These are phyloP conservation scores for Burhinus bistriatus DNA, from an alignment of 2,113 vertebrate genomes.

Conservation along the genomic window DNA sequence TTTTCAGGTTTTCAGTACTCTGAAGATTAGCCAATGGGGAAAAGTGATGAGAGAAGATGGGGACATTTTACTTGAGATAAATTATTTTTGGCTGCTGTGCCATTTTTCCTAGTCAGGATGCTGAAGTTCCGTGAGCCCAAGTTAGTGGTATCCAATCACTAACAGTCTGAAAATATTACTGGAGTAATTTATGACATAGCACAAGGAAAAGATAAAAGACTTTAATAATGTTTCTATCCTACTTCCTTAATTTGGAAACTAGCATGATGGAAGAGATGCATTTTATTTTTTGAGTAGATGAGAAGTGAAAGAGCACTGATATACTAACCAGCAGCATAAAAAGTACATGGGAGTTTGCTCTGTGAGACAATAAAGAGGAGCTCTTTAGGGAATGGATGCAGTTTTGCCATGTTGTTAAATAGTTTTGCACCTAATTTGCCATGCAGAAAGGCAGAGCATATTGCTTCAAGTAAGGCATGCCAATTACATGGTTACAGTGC, in stretches of 20 bases:
- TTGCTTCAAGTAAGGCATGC: not conserved
- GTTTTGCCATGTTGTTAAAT: not conserved
- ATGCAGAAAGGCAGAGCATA: not conserved
- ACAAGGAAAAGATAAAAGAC: not conserved
- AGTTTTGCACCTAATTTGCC: not conserved
- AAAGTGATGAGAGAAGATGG: not conserved
- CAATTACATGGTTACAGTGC: not conserved
- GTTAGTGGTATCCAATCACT: not conserved
- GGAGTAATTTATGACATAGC: not conserved
- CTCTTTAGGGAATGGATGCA: not conserved
- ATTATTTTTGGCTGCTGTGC: not conserved
- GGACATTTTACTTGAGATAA: not conserved
- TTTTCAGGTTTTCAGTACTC: not conserved
- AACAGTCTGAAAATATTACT: not conserved
- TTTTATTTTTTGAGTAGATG: not conserved
- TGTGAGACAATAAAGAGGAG: not conserved
- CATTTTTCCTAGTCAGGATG: not conserved
- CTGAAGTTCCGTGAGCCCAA: not conserved
- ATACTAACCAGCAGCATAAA: not conserved
- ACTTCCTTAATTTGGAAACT: not conserved
- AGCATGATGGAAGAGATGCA: not conserved
- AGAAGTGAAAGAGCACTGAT: not conserved
- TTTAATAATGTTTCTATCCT: not conserved
- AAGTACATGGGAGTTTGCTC: not conserved
- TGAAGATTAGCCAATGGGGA: not conserved